Evolutionary conservation across 2,797 vertebrate genomes (phyloP).

Genomic region (Myripristis jacobus): DNA sequence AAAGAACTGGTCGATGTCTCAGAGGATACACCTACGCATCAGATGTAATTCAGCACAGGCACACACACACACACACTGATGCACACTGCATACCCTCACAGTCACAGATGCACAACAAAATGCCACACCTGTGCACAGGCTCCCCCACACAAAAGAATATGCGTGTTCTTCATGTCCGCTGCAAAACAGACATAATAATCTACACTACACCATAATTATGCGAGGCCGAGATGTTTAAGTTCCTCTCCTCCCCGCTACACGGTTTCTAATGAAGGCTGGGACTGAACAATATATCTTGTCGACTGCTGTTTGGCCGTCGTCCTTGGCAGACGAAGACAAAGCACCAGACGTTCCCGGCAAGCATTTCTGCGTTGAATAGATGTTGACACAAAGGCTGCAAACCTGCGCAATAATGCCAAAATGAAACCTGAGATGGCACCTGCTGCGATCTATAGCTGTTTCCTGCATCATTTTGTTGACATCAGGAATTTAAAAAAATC

Average conservation of each 20-base stretch:
- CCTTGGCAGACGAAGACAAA: neutral
- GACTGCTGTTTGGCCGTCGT: neutral
- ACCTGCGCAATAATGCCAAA: too few relatives aligned
- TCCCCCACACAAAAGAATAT: neutral
- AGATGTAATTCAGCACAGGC: conserved; percentile 3
- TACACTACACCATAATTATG: too few relatives aligned
- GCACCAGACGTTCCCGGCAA: neutral
- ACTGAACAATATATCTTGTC: neutral
- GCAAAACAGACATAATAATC: too few relatives aligned
- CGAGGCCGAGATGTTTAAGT: neutral
- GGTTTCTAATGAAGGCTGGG: neutral
- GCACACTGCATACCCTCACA: neutral
- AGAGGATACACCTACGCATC: conserved; percentile 22
- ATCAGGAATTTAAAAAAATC: too few relatives aligned
- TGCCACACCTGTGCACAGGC: neutral
- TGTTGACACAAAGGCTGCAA: too few relatives aligned
- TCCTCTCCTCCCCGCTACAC: neutral
- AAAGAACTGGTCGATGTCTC: conserved; percentile 23
- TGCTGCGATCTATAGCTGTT: too few relatives aligned
- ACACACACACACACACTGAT: conserved; percentile 12
- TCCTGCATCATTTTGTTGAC: too few relatives aligned
- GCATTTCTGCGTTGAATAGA: too few relatives aligned
- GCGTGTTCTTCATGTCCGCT: neutral
- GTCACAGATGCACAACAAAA: neutral
- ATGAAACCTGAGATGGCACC: too few relatives aligned